A percentile compares a stretch with the other conserved stretches of the same genome.
Conservation (phyloP, 2,888 invertebrate genomes). For the Pherbina coryleti region DNA sequence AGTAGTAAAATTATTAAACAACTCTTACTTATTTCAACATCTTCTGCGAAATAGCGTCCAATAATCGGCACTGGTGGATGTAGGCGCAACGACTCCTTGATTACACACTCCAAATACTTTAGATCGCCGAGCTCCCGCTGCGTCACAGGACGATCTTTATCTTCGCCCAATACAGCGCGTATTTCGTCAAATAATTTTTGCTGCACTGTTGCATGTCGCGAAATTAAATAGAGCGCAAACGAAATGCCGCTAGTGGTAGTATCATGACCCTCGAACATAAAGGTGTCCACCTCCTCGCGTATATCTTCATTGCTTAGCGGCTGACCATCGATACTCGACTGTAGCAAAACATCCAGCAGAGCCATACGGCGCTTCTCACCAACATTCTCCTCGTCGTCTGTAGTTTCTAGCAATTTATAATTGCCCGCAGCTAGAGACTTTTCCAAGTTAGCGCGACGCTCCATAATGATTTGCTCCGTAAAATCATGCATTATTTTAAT, state of each 20-base stretch:
- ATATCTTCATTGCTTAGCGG: slow-evolving; percentile 74
- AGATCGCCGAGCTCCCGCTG: slow-evolving; percentile 57
- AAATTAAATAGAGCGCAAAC: slow-evolving; percentile 59
- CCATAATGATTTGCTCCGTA: slow-evolving; percentile 57
- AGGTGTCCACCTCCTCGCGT: slow-evolving; percentile 79
- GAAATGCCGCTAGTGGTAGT: slow-evolving; percentile 62
- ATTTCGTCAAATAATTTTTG: slow-evolving; percentile 57
- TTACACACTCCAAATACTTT: slow-evolving; percentile 73
- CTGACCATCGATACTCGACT: slow-evolving; percentile 72
- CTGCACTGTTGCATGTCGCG: slow-evolving; percentile 59
- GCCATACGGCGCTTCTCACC: slow-evolving; percentile 75
- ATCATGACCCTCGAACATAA: slow-evolving; percentile 71
- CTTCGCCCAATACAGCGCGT: slow-evolving; percentile 54
- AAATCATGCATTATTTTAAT: slow-evolving; percentile 61
- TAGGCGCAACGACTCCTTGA: slow-evolving; percentile 77
- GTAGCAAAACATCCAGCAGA: slow-evolving; percentile 76
- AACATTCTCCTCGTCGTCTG: slow-evolving; percentile 53
- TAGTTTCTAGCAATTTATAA: slow-evolving; percentile 11
- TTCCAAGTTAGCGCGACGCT: slow-evolving; percentile 53
- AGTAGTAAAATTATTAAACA: background rate
- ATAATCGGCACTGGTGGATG: slow-evolving; percentile 77
- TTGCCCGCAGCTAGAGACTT: slow-evolving; percentile 29
- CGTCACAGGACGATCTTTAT: slow-evolving; percentile 48
- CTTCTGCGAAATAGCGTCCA: slow-evolving; percentile 71
- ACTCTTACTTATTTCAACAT: slow-evolving; percentile 71